Conservation (phyloP, 2,888 invertebrate species). For the Folsomia manolachei region DNA sequence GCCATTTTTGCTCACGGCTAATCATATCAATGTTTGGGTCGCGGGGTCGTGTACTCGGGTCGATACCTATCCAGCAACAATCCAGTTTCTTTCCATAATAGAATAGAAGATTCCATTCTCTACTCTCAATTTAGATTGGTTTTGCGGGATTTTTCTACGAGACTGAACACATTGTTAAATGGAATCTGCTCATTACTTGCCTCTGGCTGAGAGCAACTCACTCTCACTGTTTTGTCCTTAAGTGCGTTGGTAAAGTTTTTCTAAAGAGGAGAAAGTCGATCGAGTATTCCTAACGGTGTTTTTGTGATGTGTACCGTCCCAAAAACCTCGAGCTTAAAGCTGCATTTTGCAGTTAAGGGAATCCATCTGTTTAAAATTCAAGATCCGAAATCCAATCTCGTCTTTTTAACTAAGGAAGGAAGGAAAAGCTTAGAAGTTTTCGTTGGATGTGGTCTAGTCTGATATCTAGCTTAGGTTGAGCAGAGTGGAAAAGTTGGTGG, state of each 20-base stretch:
- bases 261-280: background rate
- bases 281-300: background rate
- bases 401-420: background rate
- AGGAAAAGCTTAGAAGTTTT: background rate
- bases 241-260: background rate
- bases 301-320: background rate
- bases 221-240: background rate
- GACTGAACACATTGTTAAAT: background rate
- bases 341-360: background rate
- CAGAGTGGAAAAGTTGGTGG: background rate
- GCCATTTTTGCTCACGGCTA: background rate
- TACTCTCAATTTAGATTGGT: background rate
- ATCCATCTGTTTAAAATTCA: background rate
- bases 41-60: too few species aligned
- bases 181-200: background rate
- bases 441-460: too few species aligned
- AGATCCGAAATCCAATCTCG: slow-evolving; percentile 10
- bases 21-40: background rate
- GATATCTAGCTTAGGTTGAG: background rate
- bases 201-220: background rate
- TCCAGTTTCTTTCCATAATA: background rate
- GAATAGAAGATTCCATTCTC: background rate
- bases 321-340: background rate
- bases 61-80: background rate
- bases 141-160: background rate